Evolutionary conservation across 2,888 invertebrate species (phyloP).

Genomic region (Chymomyza caudatula): DNA sequence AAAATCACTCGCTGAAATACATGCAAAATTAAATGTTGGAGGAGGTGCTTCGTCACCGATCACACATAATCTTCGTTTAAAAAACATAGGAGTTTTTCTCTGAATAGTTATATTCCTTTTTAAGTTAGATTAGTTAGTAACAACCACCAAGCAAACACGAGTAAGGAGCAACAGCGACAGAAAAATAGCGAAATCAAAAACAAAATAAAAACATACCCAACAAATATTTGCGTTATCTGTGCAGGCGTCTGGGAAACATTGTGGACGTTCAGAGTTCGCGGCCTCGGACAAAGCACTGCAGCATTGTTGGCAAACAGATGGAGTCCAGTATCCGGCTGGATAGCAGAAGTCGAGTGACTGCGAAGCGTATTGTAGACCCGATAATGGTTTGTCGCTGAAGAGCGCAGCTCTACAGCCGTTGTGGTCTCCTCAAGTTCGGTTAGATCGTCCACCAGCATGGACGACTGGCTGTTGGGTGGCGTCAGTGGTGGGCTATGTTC

Average conservation of each 20-base stretch:
- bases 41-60: no score
- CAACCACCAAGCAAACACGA: constrained; percentile 8
- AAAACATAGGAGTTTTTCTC: no score
- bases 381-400: constrained; percentile 33
- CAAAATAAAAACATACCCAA: constrained; percentile 74
- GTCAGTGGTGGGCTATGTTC: constrained; percentile 2
- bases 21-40: constrained; percentile 28
- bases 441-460: constrained; percentile 37
- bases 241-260: constrained; percentile 74
- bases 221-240: constrained; percentile 75
- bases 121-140: background rate
- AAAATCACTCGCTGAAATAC: constrained; percentile 58
- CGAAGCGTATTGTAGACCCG: constrained; percentile 58
- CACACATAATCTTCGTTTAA: no score
- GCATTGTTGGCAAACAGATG: constrained; percentile 37
- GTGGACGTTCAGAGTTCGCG: constrained; percentile 76
- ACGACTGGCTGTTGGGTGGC: constrained; percentile 7
- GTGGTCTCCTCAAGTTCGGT: constrained; percentile 41
- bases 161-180: constrained; percentile 1
- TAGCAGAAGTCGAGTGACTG: constrained; percentile 74
- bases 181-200: constrained; percentile 11
- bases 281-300: constrained; percentile 60
- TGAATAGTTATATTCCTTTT: background rate
- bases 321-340: constrained; percentile 49
- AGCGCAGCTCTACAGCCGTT: constrained; percentile 58